Percentiles rank a stretch among this genome's conserved stretches.
These are phyloP conservation scores for Eudyptes chrysolophus DNA, from an alignment of 2,113 vertebrate species.

Conservation along the genomic window DNA sequence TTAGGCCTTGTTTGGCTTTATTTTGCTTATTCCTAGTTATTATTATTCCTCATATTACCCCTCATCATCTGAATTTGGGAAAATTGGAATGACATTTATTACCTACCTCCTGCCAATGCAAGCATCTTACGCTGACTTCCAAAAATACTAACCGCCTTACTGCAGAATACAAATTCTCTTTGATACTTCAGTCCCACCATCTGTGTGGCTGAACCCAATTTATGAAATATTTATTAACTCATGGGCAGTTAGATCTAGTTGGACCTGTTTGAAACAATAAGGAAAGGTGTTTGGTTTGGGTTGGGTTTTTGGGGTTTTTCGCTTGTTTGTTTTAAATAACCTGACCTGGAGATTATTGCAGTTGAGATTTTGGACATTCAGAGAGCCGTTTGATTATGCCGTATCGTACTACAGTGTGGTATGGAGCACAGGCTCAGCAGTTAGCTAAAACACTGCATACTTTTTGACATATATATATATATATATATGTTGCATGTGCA, in stretches of 20 bases:
- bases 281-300: background rate
- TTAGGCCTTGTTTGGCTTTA: background rate
- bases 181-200: background rate
- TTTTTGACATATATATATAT: background rate
- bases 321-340: background rate
- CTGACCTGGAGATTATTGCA: background rate
- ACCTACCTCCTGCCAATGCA: background rate
- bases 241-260: background rate
- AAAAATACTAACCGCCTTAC: background rate
- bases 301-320: background rate
- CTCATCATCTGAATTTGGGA: background rate
- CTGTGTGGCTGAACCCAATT: background rate
- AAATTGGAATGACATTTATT: background rate
- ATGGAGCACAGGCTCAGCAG: background rate
- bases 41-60: background rate
- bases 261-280: background rate
- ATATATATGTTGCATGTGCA: background rate
- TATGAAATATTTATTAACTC: background rate
- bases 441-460: background rate
- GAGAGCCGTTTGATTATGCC: background rate
- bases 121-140: background rate
- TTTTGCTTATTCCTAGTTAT: background rate
- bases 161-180: background rate
- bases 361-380: background rate
- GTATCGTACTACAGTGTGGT: background rate